Percentiles rank a stretch among this genome's conserved stretches.
phyloP scores from a whole-genome alignment of 2,113 vertebrate species.

The Prochilodus magdalenae region DNA sequence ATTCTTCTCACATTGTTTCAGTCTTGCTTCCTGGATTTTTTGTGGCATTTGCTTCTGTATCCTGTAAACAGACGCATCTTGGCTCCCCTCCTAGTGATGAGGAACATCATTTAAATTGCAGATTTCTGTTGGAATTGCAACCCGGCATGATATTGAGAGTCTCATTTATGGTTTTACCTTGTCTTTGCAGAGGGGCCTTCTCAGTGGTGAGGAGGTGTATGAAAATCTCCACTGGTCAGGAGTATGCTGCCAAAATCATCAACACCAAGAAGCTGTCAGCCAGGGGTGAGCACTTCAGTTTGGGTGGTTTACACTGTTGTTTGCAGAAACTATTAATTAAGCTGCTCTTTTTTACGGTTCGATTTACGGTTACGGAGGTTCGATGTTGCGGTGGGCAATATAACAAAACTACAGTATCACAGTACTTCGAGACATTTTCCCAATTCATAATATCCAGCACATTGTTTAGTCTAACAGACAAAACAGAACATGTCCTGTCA shows the following conservation, averaged over 20 bases:
- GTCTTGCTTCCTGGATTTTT: slow-evolving; percentile 17
- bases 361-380: no score
- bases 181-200: slow-evolving; percentile 87
- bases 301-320: neutral
- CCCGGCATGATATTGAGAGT: neutral
- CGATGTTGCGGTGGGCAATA: no score
- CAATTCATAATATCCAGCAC: no score
- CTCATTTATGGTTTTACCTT: slow-evolving; percentile 52
- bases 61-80: neutral
- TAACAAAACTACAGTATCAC: no score
- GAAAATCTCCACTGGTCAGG: slow-evolving; percentile 95
- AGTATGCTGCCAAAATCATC: slow-evolving; percentile 97
- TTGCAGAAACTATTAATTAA: neutral
- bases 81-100: neutral
- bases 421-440: no score
- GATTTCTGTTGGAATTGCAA: neutral
- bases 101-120: neutral
- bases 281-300: slow-evolving; percentile 81
- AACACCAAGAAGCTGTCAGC: slow-evolving; percentile 98
- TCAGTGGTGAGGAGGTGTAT: slow-evolving; percentile 95
- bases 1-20: neutral
- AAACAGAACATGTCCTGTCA: no score
- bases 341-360: no score
- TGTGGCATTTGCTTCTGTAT: slow-evolving; percentile 2
- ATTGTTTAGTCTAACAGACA: no score